Base-by-base conservation (phyloP, 2,888 invertebrate genomes). In the Hyposoter didymator region DNA sequence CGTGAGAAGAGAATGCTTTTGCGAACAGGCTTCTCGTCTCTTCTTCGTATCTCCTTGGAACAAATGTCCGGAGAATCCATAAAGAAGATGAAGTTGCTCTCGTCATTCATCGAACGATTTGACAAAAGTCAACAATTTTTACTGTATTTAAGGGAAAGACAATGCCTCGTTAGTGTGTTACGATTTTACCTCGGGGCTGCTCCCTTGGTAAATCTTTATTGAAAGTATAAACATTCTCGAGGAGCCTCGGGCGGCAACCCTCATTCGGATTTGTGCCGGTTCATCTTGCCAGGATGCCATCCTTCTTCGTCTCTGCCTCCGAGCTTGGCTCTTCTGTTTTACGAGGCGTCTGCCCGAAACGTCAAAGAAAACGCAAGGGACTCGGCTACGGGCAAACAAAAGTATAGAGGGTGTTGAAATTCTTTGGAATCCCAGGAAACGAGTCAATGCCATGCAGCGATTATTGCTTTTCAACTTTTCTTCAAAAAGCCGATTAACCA, bases 241-340 rank as follows among this genome's bases (percentile, higher is more conserved):
- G 14, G 47, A 62, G 45, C 62, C 22, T 10, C 17, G 8, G 19
- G 64, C 49, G 62, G 64, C 49, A 75, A 64, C 12, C 73, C n/a
- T 22, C 32, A 45, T 49, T 66, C 75, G 75, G 64, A 59, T 75
- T 75, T 64, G 73, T 43, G 75, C 47, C 59, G 64, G 64, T 49
- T 75, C 75, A 47, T 64, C 75, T 64, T 45, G 43, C 62, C 64
- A 12, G 22, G 12, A 64, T 47, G 49, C 17, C 64, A 35, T 64
- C 19, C 43, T 62, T 45, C 43, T 74, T 62, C 47, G 32, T 62
- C 28, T 62, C 64, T 45, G 47, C 59, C 59, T 75, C 70, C 19
- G 39, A 67, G 79, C 81, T 69, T 22, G 79, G 67, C 72, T 76
- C 76, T 76, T 72, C 76, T 76, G 76, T 76, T 76, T 84, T 84